phyloP scores from a whole-genome alignment of 1,140 invertebrate genomes.

The Drosophila bocki region DNA sequence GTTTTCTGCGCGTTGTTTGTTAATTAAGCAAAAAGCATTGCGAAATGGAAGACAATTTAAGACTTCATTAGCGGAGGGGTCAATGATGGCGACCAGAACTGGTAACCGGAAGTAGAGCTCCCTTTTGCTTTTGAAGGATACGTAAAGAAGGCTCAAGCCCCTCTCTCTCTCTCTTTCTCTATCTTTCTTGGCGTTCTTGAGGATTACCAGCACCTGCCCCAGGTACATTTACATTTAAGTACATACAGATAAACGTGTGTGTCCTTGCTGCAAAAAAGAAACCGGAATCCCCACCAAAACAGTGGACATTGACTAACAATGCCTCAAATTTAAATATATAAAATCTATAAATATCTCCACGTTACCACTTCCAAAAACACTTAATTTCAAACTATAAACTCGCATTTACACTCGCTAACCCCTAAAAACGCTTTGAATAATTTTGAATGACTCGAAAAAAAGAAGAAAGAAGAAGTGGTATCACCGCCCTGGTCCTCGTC shows the following conservation, averaged over 20 bases:
- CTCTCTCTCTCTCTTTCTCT: not conserved
- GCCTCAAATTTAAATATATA: not conserved
- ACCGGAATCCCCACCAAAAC: slow-evolving; percentile 15
- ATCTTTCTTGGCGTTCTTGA: not conserved
- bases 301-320: not conserved
- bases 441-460: slow-evolving; percentile 1
- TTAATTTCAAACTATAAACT: slow-evolving; percentile 1
- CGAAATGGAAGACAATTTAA: slow-evolving; percentile 73
- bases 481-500: slow-evolving; percentile 5
- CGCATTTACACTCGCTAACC: not conserved
- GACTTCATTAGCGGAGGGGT: slow-evolving; percentile 63
- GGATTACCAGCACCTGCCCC: slow-evolving; percentile 46
- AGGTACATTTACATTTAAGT: slow-evolving; percentile 42
- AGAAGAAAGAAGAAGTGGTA: slow-evolving; percentile 2
- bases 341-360: not conserved
- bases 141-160: not conserved
- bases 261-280: slow-evolving; percentile 12
- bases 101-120: slow-evolving; percentile 22
- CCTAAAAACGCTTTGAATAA: slow-evolving; percentile 19
- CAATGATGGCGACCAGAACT: not conserved
- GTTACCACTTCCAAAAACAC: not conserved
- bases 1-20: slow-evolving; percentile 64
- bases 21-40: slow-evolving; percentile 80
- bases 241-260: slow-evolving; percentile 8
- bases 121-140: slow-evolving; percentile 23